Conservation (phyloP, 2,888 invertebrate species). For the Eulithis prunata region DNA sequence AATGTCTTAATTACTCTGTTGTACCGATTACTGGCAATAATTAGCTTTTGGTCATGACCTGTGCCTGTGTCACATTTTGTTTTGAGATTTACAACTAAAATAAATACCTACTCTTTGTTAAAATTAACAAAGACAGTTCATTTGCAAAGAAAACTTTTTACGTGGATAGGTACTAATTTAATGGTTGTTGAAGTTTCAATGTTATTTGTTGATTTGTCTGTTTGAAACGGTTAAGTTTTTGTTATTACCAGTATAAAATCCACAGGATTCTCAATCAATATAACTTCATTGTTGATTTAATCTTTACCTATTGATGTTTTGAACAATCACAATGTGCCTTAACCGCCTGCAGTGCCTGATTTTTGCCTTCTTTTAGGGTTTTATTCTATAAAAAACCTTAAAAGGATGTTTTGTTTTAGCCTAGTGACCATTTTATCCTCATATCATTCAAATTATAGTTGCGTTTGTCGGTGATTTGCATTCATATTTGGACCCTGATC, state of each 20-base stretch:
- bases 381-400: constrained; percentile 37
- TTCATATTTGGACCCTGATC: constrained; percentile 30
- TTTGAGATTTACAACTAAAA: no score
- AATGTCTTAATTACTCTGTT: no score
- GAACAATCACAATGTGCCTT: constrained; percentile 75
- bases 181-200: not conserved
- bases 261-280: not conserved
- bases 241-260: not conserved
- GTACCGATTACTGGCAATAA: no score
- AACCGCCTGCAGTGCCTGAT: constrained; percentile 65
- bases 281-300: not conserved
- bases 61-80: no score
- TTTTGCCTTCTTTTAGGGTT: constrained; percentile 62
- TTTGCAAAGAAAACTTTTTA: not conserved
- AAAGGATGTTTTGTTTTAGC: constrained; percentile 39
- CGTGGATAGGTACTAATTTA: no score
- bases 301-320: constrained; percentile 13
- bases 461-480: constrained; percentile 28
- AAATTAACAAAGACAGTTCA: not conserved
- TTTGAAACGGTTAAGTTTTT: not conserved
- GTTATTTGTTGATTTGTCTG: constrained; percentile 5
- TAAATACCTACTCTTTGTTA: no score
- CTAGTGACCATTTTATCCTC: constrained; percentile 63
- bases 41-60: no score
- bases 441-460: constrained; percentile 31